Evolutionary conservation across 2,888 invertebrate genomes (phyloP), one percentile per base, ranked within the genome.

Genomic region (Ariolimax columbianus): DNA sequence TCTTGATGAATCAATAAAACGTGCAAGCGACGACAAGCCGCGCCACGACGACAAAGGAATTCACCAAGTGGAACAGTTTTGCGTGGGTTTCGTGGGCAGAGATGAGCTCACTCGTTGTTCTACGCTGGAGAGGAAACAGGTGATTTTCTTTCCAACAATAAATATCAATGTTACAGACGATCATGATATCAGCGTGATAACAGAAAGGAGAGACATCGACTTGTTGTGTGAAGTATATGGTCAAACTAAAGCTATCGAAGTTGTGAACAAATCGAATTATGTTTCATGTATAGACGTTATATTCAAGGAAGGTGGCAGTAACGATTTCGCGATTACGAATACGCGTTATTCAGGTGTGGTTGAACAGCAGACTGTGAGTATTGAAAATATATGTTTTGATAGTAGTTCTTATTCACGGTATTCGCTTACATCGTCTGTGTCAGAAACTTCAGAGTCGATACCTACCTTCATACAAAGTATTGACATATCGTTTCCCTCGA

Each of bases 1-100:
- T 33, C 40, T 70, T 47, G 47, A 68, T 43, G 26, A 51, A 80
- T 80, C 80, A 33, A 80, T 80, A 80, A 30, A 7, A 33, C 47
- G 70, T 36, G 23, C 47, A 70, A 40, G 47, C 70, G 47, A 36
- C n/a, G 36, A n/a, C 47, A 73, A 43, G 17, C 47, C 6, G 47
- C 47, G 80, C 47, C 9, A 33, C 26, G 26, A 70, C 70, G 36
- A 80, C 70, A 70, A 70, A 80, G 70, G 70, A 68, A 70, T 38
- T 63, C 30, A 26, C 26, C 55, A 59, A 59, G 63, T 38, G 36
- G 38, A 26, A 78, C 4, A 40, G 9, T 40, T 63, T 26, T n/a
- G 40, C 78, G 63, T 47, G 73, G 43, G 38, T 40, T 63, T 63
- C n/a, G 78, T 26, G 40, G 40, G 40, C 38, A 78, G 40, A 40